Evolutionary conservation across 37 sponge, comb jelly and placozoan genomes (phyloP).

Genomic region (Hexactinellida sp.): DNA sequence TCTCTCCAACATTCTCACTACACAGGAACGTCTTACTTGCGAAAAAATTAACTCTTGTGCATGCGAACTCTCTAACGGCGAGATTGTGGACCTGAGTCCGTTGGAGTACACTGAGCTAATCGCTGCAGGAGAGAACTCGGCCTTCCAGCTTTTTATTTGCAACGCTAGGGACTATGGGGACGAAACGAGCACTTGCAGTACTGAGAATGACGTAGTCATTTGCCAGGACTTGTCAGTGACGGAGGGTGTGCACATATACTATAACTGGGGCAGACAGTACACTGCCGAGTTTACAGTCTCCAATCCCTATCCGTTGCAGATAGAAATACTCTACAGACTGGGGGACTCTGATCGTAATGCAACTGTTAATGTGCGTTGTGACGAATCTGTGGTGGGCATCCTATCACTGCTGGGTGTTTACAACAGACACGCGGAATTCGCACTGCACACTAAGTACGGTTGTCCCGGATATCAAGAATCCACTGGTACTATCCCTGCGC

Average conservation of each 20-base stretch:
- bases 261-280: not conserved
- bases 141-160: not conserved
- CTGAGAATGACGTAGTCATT: not conserved
- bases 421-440: not conserved
- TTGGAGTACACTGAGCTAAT: not conserved
- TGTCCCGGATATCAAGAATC: not conserved
- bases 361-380: not conserved
- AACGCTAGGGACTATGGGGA: not conserved
- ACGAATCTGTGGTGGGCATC: not conserved
- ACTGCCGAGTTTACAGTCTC: not conserved
- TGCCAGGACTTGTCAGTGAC: not conserved
- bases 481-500: not conserved
- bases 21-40: not conserved
- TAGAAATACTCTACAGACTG: not conserved
- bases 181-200: not conserved
- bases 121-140: not conserved
- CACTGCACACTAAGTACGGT: not conserved
- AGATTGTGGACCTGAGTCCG: slow-evolving; percentile 2
- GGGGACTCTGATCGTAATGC: not conserved
- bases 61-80: not conserved
- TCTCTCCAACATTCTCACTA: not conserved
- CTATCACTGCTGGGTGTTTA: not conserved
- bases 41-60: not conserved
- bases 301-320: not conserved
- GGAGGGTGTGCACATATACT: not conserved